Conservation (phyloP, 1,140 invertebrate genomes). For the Scaptodrosophila lebanonensis region DNA sequence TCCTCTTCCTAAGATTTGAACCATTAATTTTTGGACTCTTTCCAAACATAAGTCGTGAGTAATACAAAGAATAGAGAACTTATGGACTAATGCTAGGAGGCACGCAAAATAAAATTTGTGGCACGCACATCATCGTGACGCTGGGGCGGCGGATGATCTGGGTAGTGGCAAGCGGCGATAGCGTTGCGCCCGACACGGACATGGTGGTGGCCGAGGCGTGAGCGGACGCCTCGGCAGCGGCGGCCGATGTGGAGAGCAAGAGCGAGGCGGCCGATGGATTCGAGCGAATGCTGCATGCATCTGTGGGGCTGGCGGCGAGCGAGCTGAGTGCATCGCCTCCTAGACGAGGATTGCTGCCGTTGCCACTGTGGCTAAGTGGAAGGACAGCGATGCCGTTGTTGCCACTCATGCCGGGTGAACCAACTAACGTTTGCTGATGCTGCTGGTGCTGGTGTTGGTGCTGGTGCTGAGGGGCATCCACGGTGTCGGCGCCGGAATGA, state of each 20-base stretch:
- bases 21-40: too few relatives aligned
- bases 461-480: constrained; percentile 28
- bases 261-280: constrained; percentile 75
- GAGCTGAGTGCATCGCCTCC: constrained; percentile 62
- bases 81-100: too few relatives aligned
- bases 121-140: constrained; percentile 76
- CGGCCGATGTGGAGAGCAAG: constrained; percentile 63
- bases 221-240: constrained; percentile 58
- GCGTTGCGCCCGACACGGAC: constrained; percentile 57
- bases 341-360: constrained; percentile 48
- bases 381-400: not conserved
- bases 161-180: constrained; percentile 73
- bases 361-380: constrained; percentile 30
- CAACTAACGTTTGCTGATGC: constrained; percentile 42
- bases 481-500: constrained; percentile 35
- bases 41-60: too few relatives aligned
- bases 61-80: too few relatives aligned
- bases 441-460: constrained; percentile 22
- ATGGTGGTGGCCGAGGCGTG: constrained; percentile 44
- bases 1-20: too few relatives aligned
- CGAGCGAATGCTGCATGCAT: constrained; percentile 74
- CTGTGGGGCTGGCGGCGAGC: constrained; percentile 72
- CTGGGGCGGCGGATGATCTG: constrained; percentile 74
- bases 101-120: not conserved
- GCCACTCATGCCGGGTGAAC: constrained; percentile 35